Evolutionary conservation across 2,797 vertebrate genomes (phyloP), one percentile per base, ranked within the genome.

Genomic region (Phrynocephalus vlangalii): DNA sequence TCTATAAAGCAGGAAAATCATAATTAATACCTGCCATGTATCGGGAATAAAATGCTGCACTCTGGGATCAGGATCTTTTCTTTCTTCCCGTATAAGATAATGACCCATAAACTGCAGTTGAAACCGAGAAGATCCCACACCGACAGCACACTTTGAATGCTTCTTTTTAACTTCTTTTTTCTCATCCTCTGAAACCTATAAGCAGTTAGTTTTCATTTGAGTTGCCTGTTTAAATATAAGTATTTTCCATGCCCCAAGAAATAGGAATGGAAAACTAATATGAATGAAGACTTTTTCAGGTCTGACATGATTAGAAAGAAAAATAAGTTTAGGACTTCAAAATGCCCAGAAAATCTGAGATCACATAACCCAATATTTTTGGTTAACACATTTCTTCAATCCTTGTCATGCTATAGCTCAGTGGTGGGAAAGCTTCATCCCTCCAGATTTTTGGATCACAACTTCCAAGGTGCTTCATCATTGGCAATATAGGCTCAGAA

Each of bases 31-130:
- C 94, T 96, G 96, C 95, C 95, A 96, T 18, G 94, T 95, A 83
- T 96, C 95, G 66, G 95, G 96, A 91, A 96, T 94, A 86, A 96
- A 96, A 86, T 95, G 86, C 48, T 92, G 90, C 28, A 96, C 93
- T 78, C 95, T 94, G 5, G 93, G 93, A 72, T 96, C 95, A 60
- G 93, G 91, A 82, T 96, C 95, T 91, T 89, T 94, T 87, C 95
- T 94, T 60, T 96, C 93, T 10, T 96, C 91, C 84, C 93, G 71
- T 71, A 94, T 38, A 85, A 95, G 92, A 86, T 89, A 90, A 28
- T 87, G 94, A 38, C 94, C 93, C 95, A 96, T 95, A 44, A 93
- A 67, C 28, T 94, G 90, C 7, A 96, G 82, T n/a, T 96, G 95
- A 84, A 96, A 96, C 16, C 92, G 90, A 84, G 81, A 88, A 6